phyloP scores from a whole-genome alignment of 2,797 vertebrate species.

The Yasuhikotakia modesta region DNA sequence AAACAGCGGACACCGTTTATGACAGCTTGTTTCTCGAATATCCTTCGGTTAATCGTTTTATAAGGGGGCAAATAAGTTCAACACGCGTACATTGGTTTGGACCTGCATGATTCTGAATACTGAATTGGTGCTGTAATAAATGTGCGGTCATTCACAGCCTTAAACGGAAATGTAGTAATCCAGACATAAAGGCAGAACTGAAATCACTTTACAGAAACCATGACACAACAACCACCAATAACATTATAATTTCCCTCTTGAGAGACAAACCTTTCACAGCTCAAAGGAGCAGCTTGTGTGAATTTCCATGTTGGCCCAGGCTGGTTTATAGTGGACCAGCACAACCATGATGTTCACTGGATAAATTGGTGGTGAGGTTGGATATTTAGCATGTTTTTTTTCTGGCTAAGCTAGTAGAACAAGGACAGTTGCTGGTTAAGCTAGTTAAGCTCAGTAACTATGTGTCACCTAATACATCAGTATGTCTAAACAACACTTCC shows the following conservation, averaged over 20 bases:
- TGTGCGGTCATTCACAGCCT: constrained; percentile 24
- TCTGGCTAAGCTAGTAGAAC: too few species aligned
- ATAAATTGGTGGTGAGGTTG: too few species aligned
- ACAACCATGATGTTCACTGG: too few species aligned
- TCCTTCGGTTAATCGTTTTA: constrained; percentile 5
- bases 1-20: not conserved
- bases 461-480: too few species aligned
- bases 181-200: not conserved
- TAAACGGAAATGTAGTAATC: not conserved
- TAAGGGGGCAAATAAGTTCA: constrained; percentile 11
- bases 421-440: too few species aligned
- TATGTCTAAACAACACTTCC: too few species aligned
- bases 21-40: constrained; percentile 7
- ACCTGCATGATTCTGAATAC: constrained; percentile 6
- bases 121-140: constrained; percentile 23
- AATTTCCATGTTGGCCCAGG: not conserved
- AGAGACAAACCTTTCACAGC: not conserved
- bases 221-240: not conserved
- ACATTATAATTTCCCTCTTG: not conserved
- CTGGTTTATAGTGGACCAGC: not conserved
- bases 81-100: not conserved
- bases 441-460: too few species aligned
- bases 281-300: too few species aligned
- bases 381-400: too few species aligned
- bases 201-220: not conserved